phyloP scores from a whole-genome alignment of 2,888 invertebrate species.

The Polydrusus cervinus region DNA sequence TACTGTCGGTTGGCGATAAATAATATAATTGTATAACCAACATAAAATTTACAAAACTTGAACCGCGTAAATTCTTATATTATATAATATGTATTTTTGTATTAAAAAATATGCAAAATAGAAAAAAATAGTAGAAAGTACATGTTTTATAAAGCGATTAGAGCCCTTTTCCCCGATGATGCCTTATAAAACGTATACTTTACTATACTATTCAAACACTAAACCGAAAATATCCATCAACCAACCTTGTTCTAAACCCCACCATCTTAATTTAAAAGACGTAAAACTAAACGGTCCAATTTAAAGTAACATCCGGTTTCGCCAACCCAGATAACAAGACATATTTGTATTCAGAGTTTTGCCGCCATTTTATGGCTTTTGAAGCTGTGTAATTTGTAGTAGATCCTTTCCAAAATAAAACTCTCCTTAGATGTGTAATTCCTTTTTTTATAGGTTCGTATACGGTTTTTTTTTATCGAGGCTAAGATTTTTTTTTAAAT shows the following conservation, averaged over 20 bases:
- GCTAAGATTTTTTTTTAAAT: too few species aligned
- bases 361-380: conserved; percentile 15
- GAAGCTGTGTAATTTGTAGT: conserved; percentile 10
- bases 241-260: neutral
- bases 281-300: conserved; percentile 15
- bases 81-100: too few species aligned
- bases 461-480: neutral
- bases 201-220: too few species aligned
- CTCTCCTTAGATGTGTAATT: conserved; percentile 3
- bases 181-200: too few species aligned
- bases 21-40: too few species aligned
- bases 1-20: too few species aligned
- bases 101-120: too few species aligned
- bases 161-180: too few species aligned
- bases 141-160: too few species aligned
- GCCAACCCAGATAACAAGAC: conserved; percentile 8
- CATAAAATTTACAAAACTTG: too few species aligned
- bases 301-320: conserved; percentile 16
- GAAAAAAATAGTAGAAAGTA: too few species aligned
- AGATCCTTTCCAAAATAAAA: conserved; percentile 9
- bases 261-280: conserved; percentile 9
- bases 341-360: conserved; percentile 21
- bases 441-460: neutral
- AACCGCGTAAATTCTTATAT: too few species aligned
- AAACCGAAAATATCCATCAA: neutral